These are phyloP conservation scores for Sebastes vulpes DNA, from an alignment of 2,797 vertebrate species.

Conservation along the genomic window DNA sequence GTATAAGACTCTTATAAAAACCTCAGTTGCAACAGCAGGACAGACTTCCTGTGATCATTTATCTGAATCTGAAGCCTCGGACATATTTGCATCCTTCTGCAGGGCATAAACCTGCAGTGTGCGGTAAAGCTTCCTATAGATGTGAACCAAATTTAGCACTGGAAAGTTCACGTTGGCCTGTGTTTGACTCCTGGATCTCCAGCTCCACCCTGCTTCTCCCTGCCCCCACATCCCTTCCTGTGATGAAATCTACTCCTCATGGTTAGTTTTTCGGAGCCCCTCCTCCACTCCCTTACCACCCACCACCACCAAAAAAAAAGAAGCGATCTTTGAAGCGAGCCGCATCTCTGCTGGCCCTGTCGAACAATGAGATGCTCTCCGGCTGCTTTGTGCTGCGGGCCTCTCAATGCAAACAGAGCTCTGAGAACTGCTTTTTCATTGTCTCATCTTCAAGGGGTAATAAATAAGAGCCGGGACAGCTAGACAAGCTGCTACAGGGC, in stretches of 20 bases:
- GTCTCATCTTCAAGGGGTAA: conserved; percentile 93
- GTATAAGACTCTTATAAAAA: conserved; percentile 27
- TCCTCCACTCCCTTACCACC: conserved; percentile 74
- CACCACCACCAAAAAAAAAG: conserved; percentile 28
- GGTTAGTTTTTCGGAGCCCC: conserved; percentile 75
- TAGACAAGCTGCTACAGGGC: conserved; percentile 95
- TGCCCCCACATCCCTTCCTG: conserved; percentile 56
- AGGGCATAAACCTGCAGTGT: conserved; percentile 16
- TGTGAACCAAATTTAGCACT: conserved; percentile 54
- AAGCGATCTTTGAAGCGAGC: conserved; percentile 57
- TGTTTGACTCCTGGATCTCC: conserved; percentile 62
- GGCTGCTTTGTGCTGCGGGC: conserved; percentile 81
- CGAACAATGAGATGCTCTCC: conserved; percentile 72
- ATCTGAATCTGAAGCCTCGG: conserved; percentile 26
- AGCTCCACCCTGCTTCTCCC: conserved; percentile 29
- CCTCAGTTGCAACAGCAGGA: conserved; percentile 14
- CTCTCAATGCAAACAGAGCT: conserved; percentile 92
- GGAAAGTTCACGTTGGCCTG: conserved; percentile 68
- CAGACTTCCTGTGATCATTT: conserved; percentile 31
- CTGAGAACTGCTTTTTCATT: conserved; percentile 90
- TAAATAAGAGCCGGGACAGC: conserved; percentile 92
- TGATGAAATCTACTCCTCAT: conserved; percentile 61
- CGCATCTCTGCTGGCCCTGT: conserved; percentile 38
- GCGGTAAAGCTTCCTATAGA: conserved; percentile 42
- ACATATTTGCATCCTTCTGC: conserved; percentile 37